Conservation (phyloP, 2,888 invertebrate species). For the Dryocosmus kuriphilus region DNA sequence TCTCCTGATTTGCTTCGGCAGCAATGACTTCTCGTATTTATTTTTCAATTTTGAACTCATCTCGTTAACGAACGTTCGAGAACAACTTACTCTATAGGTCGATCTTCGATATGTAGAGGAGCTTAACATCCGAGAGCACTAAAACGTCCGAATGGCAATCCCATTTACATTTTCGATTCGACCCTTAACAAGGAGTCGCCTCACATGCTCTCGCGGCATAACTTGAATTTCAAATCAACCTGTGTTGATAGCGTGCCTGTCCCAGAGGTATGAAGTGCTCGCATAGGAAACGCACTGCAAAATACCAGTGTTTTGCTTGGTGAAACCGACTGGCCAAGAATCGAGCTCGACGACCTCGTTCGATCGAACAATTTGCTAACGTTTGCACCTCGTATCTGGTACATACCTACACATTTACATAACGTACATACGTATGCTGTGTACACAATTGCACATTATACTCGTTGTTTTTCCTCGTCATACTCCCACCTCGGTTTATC, state of each 20-base stretch:
- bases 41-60: not conserved
- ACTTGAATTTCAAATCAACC: constrained; percentile 40
- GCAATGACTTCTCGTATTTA: not conserved
- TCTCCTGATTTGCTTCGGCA: not conserved
- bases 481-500: not conserved
- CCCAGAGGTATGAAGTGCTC: constrained; percentile 32
- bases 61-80: not conserved
- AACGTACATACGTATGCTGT: not conserved
- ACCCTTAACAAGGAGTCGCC: constrained; percentile 38
- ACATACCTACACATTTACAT: constrained; percentile 6
- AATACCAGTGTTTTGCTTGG: constrained; percentile 35
- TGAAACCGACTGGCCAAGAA: constrained; percentile 46
- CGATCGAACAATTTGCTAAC: constrained; percentile 52
- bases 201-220: constrained; percentile 24
- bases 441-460: not conserved
- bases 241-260: constrained; percentile 35
- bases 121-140: constrained; percentile 4
- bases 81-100: not conserved
- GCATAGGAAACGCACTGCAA: constrained; percentile 30
- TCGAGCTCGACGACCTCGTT: constrained; percentile 54
- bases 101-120: constrained; percentile 24
- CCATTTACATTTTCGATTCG: constrained; percentile 39
- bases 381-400: constrained; percentile 49
- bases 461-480: not conserved
- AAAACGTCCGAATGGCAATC: constrained; percentile 19